Evolutionary conservation across 2,888 invertebrate species (phyloP), one percentile per base, ranked within the genome.

Genomic region (Shargacucullia verbasci): DNA sequence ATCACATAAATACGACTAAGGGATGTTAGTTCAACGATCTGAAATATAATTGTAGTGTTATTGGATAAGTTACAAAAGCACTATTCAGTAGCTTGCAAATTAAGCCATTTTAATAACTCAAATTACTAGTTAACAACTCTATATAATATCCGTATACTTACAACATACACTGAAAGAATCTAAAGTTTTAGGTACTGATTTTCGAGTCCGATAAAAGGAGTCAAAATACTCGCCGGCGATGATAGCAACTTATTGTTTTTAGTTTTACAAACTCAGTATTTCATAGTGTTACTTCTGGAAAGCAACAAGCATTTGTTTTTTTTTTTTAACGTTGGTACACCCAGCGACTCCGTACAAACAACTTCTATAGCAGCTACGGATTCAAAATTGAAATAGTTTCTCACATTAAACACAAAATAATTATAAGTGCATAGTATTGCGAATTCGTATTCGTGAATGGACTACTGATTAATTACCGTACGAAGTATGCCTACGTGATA

Each of bases 401-500:
- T 70, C 57, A 52, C 29, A 9, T 70, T 50, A 52, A 25, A 11
- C 29, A 31, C 25, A 53, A 49, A 72, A 73, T n/a, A n/a, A n/a
- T 71, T 74, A 75, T 75, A 65, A 78, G 72, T 74, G 73, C 70
- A 74, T 59, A 71, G 75, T 71, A 70, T 70, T 73, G 67, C 60
- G 73, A 74, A 78, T 69, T 67, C 64, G 60, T 47, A 68, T 59
- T 74, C 79, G 82, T 81, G 82, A 66, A 63, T 59, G 52, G 78
- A 73, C 67, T 82, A 69, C 79, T 77, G 80, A 82, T 82, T 80
- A 80, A 83, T 83, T 79, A 78, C 64, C 69, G 60, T 47, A 50
- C 49, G 56, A 62, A 61, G 57, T 72, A 66, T 73, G 62, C 61
- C 59, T 72, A 80, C 79, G 78, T 76, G 80, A 78, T 78, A 78